Base-by-base conservation (phyloP, 2,797 vertebrate genomes). In the Typhlichthys eigenmanni region DNA sequence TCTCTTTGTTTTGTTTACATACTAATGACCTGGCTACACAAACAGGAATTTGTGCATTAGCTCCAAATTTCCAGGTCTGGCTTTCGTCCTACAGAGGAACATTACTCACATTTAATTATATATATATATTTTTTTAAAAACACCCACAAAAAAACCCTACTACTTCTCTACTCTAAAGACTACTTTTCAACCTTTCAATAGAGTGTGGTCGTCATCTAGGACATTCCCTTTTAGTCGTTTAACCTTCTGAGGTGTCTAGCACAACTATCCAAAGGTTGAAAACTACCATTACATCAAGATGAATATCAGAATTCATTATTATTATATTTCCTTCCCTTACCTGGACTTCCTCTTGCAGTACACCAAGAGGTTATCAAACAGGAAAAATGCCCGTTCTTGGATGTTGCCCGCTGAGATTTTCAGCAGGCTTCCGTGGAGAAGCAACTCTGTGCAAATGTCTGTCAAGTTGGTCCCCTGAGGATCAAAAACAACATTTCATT, bases 401-500 rank as follows among this genome's bases (percentile, higher is more conserved):
- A 99, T 99, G 75, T 99, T 99, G 76, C 97, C 98, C 0, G 97
- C 98, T 0, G 97, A 99, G 85, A 99, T 99, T 91, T 99, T 99
- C 64, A 99, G 90, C 69, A 99, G 88, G 74, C 95, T 95, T 51
- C 98, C 96, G 62, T 98, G 95, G 7, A 98, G 95, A 57, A 99
- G 93, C 60, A 97, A 89, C 82, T 98, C 95, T 2, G 96, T 98
- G 81, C 96, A 98, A 88, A 98, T 99, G 82, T 99, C 98, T 0
- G 98, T 99, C 74, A 99, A 88, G 89, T 98, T 99, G 64, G 98
- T 98, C 52, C 98, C 98, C 98, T 99, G 84, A 46, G 60, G 29
- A 43, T 17, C 32, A 47, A 51, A 58, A 55, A 19, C 60, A 55
- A 4, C 24, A 29, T 29, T 29, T 29, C 4, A 29, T 4, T 29